A percentile compares a stretch with the other conserved stretches of the same genome.
These are phyloP conservation scores for Eristalis pertinax DNA, from an alignment of 2,888 invertebrate species.

Conservation along the genomic window DNA sequence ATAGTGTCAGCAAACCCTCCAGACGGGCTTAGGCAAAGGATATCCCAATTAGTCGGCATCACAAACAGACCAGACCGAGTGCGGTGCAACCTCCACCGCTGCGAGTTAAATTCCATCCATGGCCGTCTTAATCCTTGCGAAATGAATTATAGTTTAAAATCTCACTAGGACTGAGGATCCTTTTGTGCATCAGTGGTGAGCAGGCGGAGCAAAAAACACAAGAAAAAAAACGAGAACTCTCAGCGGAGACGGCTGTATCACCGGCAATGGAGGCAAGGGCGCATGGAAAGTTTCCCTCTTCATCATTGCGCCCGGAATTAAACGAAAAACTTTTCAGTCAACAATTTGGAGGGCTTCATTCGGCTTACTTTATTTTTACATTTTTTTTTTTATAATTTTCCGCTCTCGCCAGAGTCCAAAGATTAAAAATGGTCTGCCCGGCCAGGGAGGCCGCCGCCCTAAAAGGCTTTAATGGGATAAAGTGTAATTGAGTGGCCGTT, in stretches of 20 bases:
- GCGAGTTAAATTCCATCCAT: slow-evolving; percentile 17
- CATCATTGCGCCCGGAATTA: slow-evolving; percentile 41
- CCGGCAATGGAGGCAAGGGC: slow-evolving; percentile 15
- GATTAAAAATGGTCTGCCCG: slow-evolving; percentile 21
- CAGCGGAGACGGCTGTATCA: neutral
- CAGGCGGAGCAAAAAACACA: neutral
- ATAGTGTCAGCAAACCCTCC: slow-evolving; percentile 29
- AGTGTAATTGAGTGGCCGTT: slow-evolving; percentile 65
- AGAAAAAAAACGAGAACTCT: neutral
- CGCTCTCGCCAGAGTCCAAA: slow-evolving; percentile 4
- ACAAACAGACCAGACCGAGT: neutral
- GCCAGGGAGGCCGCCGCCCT: slow-evolving; percentile 1
- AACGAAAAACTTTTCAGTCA: slow-evolving; percentile 62
- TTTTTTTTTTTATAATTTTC: slow-evolving; percentile 17
- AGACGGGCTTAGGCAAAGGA: slow-evolving; percentile 35
- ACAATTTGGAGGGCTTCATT: slow-evolving; percentile 41
- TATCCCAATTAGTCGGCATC: slow-evolving; percentile 54
- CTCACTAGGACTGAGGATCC: slow-evolving; percentile 5
- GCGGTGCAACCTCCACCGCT: neutral
- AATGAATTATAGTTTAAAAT: slow-evolving; percentile 36
- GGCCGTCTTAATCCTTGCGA: slow-evolving; percentile 40
- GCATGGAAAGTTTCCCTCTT: slow-evolving; percentile 48
- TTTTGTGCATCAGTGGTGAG: slow-evolving; percentile 20
- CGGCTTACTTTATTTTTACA: neutral
- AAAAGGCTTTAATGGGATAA: slow-evolving; percentile 62